Conservation (phyloP, 2,888 invertebrate species). For the Acanthosepion pharaonis region DNA sequence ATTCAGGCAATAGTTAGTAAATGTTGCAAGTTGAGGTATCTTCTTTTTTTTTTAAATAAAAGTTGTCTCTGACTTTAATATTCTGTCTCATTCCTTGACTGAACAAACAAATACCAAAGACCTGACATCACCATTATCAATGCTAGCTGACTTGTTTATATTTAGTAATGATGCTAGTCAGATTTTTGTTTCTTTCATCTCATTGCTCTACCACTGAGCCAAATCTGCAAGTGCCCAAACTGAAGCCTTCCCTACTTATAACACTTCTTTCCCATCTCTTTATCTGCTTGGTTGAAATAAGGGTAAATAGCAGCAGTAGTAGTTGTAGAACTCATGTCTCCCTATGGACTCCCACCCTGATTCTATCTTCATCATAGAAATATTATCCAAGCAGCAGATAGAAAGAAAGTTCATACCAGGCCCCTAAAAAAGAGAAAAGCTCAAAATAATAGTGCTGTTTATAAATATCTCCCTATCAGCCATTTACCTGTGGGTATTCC, state of each 20-base stretch:
- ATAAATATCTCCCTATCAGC: conserved; percentile 33
- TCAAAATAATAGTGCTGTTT: not conserved
- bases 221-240: not conserved
- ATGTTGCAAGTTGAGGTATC: no score
- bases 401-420: conserved; percentile 17
- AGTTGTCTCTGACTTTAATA: no score
- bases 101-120: no score
- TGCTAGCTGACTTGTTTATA: not conserved
- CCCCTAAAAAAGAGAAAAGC: conserved; percentile 33
- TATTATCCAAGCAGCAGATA: not conserved
- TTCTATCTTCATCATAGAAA: conserved; percentile 11
- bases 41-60: no score
- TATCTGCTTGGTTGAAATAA: not conserved
- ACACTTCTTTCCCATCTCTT: not conserved
- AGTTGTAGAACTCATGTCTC: not conserved
- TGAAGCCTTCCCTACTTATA: not conserved
- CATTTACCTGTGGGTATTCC: conserved; percentile 22
- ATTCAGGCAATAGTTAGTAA: no score
- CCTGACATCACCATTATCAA: not conserved
- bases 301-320: not conserved
- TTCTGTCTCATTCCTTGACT: no score
- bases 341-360: not conserved
- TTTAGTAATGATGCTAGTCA: not conserved
- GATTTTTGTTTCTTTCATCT: not conserved
- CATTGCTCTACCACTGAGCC: not conserved